A percentile compares a stretch with the other conserved stretches of the same genome.
Evolutionary conservation across 2,797 vertebrate species (phyloP).

Genomic region (Neosilurus hyrtlii): DNA sequence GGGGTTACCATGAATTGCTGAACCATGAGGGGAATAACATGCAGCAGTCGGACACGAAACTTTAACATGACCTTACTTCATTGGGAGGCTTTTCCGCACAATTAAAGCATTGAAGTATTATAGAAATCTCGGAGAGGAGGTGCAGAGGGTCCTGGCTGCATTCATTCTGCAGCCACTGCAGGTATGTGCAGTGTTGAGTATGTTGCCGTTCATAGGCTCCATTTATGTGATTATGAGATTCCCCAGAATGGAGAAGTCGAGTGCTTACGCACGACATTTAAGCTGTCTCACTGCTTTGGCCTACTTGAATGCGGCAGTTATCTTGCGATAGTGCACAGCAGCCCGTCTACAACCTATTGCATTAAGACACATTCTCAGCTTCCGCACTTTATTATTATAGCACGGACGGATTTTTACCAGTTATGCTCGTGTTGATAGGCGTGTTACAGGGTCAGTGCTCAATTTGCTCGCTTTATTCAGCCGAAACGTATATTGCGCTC

Average conservation of each 20-base stretch:
- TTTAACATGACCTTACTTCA: not conserved
- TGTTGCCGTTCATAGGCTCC: conserved; percentile 86
- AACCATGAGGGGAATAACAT: not conserved
- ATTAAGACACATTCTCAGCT: not conserved
- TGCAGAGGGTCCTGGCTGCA: conserved; percentile 80
- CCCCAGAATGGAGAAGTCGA: conserved; percentile 21
- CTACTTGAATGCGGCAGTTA: conserved; percentile 39
- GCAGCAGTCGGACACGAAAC: conserved; percentile 6
- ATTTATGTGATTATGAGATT: conserved; percentile 33
- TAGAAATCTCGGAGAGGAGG: conserved; percentile 32
- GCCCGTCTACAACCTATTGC: not conserved
- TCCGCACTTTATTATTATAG: not conserved
- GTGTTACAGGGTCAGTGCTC: not conserved
- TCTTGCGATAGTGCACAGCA: conserved; percentile 67
- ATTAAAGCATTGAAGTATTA: not conserved
- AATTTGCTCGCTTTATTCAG: not conserved
- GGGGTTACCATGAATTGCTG: not conserved
- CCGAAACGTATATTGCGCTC: not conserved
- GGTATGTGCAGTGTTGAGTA: conserved; percentile 84
- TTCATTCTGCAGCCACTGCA: conserved; percentile 97
- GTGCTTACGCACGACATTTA: conserved; percentile 30
- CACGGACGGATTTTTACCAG: not conserved
- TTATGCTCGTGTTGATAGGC: not conserved
- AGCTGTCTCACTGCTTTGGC: conserved; percentile 38
- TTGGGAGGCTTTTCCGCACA: not conserved